Evolutionary conservation across 30 jellyfish, hydroid and myxozoan species (phyloP).

Genomic region (Rhopilema esculentum): DNA sequence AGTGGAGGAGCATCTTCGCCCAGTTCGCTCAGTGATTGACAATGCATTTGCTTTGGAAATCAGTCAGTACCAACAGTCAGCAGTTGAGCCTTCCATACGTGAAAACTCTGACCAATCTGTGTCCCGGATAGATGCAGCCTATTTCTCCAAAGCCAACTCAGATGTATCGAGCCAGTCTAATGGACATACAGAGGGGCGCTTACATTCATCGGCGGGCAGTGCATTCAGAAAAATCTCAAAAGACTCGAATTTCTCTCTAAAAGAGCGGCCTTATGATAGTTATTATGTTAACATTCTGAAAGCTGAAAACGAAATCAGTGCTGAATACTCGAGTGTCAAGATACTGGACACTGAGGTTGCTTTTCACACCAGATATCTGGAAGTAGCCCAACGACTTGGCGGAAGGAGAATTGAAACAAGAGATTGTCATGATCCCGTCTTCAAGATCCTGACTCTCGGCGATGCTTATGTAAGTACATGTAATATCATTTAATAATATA

Average conservation of each 20-base stretch:
- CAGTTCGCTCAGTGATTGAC: slow-evolving; percentile 39
- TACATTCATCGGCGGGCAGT: neutral
- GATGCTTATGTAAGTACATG: slow-evolving; percentile 38
- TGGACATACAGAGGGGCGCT: neutral
- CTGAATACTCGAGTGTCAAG: neutral
- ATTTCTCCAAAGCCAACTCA: neutral
- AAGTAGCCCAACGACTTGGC: slow-evolving; percentile 37
- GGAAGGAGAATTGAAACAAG: slow-evolving; percentile 26
- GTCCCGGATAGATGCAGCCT: neutral
- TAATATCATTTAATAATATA: neutral
- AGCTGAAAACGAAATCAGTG: neutral
- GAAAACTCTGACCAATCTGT: neutral
- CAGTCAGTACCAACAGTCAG: neutral
- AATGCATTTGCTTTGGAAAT: neutral
- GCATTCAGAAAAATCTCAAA: slow-evolving; percentile 36
- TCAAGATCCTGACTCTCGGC: slow-evolving; percentile 15
- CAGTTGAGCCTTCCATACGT: neutral
- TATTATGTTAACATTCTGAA: neutral
- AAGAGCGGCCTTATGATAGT: neutral
- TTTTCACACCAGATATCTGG: slow-evolving; percentile 43
- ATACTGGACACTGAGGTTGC: slow-evolving; percentile 56
- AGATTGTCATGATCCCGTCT: slow-evolving; percentile 46
- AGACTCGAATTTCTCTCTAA: neutral
- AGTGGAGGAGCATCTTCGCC: slow-evolving; percentile 13
- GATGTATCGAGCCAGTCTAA: neutral